Conservation (phyloP, 2,113 vertebrate genomes). For the Pelodiscus sinensis region DNA sequence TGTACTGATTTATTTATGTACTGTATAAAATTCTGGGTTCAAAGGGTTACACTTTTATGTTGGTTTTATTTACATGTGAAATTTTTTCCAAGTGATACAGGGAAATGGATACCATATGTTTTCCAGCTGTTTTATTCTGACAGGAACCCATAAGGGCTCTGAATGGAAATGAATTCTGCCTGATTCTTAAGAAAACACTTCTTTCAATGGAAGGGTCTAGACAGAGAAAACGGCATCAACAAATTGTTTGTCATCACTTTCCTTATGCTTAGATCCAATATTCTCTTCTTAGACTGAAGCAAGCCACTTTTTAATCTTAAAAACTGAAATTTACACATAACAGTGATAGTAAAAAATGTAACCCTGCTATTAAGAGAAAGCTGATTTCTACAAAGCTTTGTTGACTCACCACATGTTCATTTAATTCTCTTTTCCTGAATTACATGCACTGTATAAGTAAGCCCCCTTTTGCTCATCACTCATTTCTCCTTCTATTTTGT, state of each 20-base stretch:
- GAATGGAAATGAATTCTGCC: conserved; percentile 84
- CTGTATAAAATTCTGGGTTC: conserved; percentile 81
- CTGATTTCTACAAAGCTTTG: conserved; percentile 4
- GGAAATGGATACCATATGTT: conserved; percentile 88
- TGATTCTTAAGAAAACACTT: conserved; percentile 82
- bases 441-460: not conserved
- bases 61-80: conserved; percentile 88
- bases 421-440: not conserved
- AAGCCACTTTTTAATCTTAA: conserved; percentile 33
- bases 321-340: conserved; percentile 14
- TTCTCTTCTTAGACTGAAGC: conserved; percentile 29
- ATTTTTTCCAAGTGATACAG: conserved; percentile 87
- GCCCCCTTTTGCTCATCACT: not conserved
- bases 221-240: conserved; percentile 70
- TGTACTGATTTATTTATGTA: conserved; percentile 81
- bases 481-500: not conserved
- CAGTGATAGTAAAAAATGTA: not conserved
- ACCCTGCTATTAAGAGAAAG: not conserved
- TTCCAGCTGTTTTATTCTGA: conserved; percentile 85
- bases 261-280: conserved; percentile 48
- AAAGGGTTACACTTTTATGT: conserved; percentile 84
- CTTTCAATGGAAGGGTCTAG: conserved; percentile 77
- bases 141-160: conserved; percentile 81
- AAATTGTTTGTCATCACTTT: conserved; percentile 69
- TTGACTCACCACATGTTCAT: not conserved